A percentile compares a stretch with the other conserved stretches of the same genome.
Conservation (phyloP, 2,888 invertebrate genomes). For the Aphodius sticticus region DNA sequence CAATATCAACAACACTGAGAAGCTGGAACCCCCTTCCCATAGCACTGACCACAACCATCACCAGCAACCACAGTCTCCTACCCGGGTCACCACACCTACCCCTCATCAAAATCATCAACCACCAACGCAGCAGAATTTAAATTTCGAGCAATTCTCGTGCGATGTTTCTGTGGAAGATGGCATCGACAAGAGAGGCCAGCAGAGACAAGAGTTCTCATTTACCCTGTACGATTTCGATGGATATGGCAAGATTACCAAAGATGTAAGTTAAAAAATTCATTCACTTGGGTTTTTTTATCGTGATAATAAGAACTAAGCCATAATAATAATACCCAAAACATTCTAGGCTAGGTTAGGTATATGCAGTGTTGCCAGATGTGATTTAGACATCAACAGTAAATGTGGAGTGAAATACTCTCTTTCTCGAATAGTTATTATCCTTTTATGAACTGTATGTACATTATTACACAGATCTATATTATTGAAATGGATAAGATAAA, state of each 20-base stretch:
- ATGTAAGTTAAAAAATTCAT: constrained; percentile 66
- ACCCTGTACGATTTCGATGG: constrained; percentile 92
- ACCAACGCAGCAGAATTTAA: constrained; percentile 43
- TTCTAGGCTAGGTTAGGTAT: too few species aligned
- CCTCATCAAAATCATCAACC: constrained; percentile 34
- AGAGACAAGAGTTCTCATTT: constrained; percentile 75
- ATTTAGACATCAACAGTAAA: too few species aligned
- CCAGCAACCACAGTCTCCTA: constrained; percentile 8
- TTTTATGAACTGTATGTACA: too few species aligned
- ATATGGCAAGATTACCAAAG: constrained; percentile 92
- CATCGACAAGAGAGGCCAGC: constrained; percentile 66
- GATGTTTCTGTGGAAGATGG: constrained; percentile 85
- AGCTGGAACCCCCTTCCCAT: background rate
- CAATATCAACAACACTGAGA: constrained; percentile 5
- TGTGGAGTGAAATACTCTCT: too few species aligned
- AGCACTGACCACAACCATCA: background rate
- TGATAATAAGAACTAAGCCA: background rate
- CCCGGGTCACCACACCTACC: constrained; percentile 28
- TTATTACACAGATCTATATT: too few species aligned
- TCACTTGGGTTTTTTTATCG: constrained; percentile 11
- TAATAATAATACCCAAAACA: too few species aligned
- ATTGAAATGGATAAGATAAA: too few species aligned
- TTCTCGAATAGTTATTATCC: too few species aligned
- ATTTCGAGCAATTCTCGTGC: constrained; percentile 79
- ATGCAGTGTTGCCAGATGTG: too few species aligned